Evolutionary conservation across 2,797 vertebrate species (phyloP), one percentile per base, ranked within the genome.

Genomic region (Onychomys torridus): DNA sequence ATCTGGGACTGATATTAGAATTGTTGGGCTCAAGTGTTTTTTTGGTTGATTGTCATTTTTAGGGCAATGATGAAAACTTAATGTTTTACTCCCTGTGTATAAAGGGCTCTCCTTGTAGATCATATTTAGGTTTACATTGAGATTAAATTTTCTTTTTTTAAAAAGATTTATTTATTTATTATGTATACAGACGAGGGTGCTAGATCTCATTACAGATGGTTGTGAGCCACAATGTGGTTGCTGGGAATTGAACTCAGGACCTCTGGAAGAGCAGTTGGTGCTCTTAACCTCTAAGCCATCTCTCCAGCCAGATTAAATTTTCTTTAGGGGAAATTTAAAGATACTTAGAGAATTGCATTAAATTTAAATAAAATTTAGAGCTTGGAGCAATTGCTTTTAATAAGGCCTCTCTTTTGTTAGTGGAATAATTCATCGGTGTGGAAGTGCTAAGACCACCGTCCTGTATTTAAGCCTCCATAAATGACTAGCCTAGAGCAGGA

Each of bases 101-200:
- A 90, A 81, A 17, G 57, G 17, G 37, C 32, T 34, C 3, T n/a
- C 13, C 75, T 96, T 78, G 95, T 97, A 93, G 90, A 98, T 2
- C 98, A 97, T 93, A 98, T 78, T 96, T 78, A 52, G 29, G 1
- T 27, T 0, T 96, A 96, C 49, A 61, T 82, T 46, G 27, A 0
- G 3, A 0, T 6, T 13, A 52, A 14, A 1, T 6, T 27, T 82
- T 79, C 32, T 19, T 3, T 3, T n/a, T n/a, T n/a, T n/a, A n/a
- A n/a, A n/a, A n/a, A n/a, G n/a, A n/a, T n/a, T n/a, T n/a, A n/a
- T n/a, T n/a, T n/a, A n/a, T n/a, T n/a, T n/a, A n/a, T n/a, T n/a
- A n/a, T n/a, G n/a, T n/a, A n/a, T n/a, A n/a, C n/a, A n/a, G n/a
- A n/a, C n/a, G n/a, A n/a, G n/a, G n/a, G n/a, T n/a, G n/a, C n/a